A percentile compares a stretch with the other conserved stretches of the same genome.
These are phyloP conservation scores for Drosophila trapezifrons DNA, from an alignment of 1,140 invertebrate genomes.

Conservation along the genomic window DNA sequence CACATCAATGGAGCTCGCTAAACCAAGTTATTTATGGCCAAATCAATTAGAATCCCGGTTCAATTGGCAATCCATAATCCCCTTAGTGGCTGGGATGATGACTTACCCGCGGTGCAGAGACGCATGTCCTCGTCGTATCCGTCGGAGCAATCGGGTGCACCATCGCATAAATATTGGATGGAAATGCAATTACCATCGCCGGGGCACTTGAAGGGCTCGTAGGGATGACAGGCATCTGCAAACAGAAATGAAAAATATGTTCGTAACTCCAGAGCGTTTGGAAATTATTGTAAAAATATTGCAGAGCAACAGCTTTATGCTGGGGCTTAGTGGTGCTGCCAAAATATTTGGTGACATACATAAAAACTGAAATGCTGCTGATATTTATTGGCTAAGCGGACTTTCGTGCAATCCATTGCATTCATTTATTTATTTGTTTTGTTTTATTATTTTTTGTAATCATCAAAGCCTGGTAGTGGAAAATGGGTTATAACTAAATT, in stretches of 20 bases:
- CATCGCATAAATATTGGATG: conserved; percentile 97
- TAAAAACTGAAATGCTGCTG: not conserved
- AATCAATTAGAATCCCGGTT: conserved; percentile 39
- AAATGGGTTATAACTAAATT: not conserved
- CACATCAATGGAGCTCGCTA: not conserved
- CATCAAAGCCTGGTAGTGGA: conserved; percentile 3
- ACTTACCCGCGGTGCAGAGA: conserved; percentile 95
- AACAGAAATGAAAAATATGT: conserved; percentile 32
- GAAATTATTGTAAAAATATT: conserved; percentile 18
- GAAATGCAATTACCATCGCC: conserved; percentile 96
- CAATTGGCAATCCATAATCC: conserved; percentile 4
- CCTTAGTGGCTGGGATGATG: not conserved
- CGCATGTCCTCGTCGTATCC: conserved; percentile 93
- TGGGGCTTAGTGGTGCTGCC: not conserved
- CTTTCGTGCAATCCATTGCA: conserved; percentile 29
- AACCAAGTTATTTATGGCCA: conserved; percentile 41
- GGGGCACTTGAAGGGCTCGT: conserved; percentile 97
- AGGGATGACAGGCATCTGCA: conserved; percentile 90
- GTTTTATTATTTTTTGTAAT: conserved; percentile 3
- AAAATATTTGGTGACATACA: conserved; percentile 10
- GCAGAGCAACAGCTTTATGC: conserved; percentile 12
- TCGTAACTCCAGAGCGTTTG: not conserved
- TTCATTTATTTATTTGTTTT: conserved; percentile 15
- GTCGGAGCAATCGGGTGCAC: conserved; percentile 96
- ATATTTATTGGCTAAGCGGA: conserved; percentile 29